A percentile compares a stretch with the other conserved stretches of the same genome.
Evolutionary conservation across 2,888 invertebrate genomes (phyloP).

Genomic region (Machimus rusticus): DNA sequence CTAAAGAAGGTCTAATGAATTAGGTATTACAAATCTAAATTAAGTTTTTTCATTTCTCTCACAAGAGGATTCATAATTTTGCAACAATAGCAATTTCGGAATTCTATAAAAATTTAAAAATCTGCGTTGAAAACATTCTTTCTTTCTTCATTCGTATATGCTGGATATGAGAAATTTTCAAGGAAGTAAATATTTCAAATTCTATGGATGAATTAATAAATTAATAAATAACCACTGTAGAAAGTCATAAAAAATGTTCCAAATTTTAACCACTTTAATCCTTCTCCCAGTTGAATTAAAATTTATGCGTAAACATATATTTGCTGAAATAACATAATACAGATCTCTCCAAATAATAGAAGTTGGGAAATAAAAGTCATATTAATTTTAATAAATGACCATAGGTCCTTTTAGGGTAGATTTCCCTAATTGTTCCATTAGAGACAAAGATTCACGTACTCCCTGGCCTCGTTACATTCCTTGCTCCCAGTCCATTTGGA

Average conservation of each 20-base stretch:
- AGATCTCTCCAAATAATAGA: background rate
- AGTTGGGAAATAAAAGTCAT: background rate
- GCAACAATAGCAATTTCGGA: too few relatives aligned
- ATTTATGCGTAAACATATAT: background rate
- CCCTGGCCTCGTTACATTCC: slow-evolving; percentile 25
- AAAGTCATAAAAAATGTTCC: background rate
- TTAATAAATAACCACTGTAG: too few relatives aligned
- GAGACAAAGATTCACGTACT: slow-evolving; percentile 17
- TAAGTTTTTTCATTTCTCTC: too few relatives aligned
- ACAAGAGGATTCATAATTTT: too few relatives aligned
- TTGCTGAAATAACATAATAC: background rate
- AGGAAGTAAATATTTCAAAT: too few relatives aligned
- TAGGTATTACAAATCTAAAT: too few relatives aligned
- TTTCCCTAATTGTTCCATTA: background rate
- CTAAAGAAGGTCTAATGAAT: too few relatives aligned
- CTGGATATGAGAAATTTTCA: too few relatives aligned
- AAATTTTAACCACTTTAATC: background rate
- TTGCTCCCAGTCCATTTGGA: background rate
- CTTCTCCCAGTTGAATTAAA: background rate
- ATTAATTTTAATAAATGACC: background rate
- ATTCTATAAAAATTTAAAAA: too few relatives aligned
- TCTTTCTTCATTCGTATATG: too few relatives aligned
- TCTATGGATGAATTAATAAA: too few relatives aligned
- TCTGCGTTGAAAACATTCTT: too few relatives aligned
- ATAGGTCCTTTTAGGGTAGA: background rate